phyloP scores from a whole-genome alignment of 2,888 invertebrate genomes.

The Chironomus riparius region DNA sequence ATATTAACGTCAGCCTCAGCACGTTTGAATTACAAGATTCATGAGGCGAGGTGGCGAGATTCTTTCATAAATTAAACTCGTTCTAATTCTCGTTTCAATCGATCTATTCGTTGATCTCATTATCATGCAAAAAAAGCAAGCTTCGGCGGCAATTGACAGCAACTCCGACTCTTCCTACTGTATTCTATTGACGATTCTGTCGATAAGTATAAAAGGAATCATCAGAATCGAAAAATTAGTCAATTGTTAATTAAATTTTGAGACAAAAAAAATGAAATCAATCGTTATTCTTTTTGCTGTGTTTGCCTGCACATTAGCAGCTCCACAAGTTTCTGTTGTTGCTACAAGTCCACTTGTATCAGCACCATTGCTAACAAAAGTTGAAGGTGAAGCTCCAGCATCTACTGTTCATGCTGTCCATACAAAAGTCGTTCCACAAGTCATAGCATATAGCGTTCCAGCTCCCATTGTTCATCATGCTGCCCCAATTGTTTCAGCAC shows the following conservation, averaged over 20 bases:
- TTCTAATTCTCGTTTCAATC: too few species aligned
- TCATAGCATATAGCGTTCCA: neutral
- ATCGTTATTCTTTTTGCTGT: neutral
- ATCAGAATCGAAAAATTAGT: neutral
- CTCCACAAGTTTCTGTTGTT: neutral
- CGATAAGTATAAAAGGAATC: neutral
- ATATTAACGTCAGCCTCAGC: neutral
- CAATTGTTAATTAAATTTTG: neutral
- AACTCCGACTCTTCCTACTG: too few species aligned
- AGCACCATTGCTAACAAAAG: neutral
- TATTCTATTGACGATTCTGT: neutral
- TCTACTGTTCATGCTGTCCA: neutral
- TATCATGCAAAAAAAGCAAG: too few species aligned
- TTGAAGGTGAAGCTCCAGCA: constrained; percentile 15
- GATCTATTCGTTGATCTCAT: too few species aligned
- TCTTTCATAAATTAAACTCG: too few species aligned
- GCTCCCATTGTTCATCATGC: neutral
- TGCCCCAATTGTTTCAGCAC: neutral
- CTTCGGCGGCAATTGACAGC: too few species aligned
- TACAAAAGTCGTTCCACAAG: constrained; percentile 1
- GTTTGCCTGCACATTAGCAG: neutral
- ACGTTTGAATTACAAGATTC: too few species aligned
- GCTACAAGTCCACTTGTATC: neutral
- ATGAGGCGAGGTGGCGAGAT: too few species aligned
- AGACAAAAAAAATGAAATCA: neutral